Conservation (phyloP, 1,140 invertebrate species). For the Brachionus asplanchnoidis region DNA sequence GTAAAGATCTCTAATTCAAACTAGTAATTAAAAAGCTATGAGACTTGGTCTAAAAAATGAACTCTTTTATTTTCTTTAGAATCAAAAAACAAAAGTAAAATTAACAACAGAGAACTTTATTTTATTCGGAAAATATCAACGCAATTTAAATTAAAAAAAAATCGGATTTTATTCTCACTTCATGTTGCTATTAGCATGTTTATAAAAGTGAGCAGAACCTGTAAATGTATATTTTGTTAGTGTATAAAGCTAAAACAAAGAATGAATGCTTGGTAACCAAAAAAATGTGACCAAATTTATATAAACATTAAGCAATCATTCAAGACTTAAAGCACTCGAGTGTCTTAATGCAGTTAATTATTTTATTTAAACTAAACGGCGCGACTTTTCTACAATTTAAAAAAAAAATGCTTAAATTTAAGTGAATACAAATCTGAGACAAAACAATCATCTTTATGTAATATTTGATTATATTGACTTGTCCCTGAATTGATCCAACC, state of each 20-base stretch:
- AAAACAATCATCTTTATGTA: neutral
- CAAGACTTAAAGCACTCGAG: neutral
- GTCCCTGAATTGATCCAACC: neutral
- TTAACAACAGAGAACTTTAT: neutral
- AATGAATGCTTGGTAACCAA: neutral
- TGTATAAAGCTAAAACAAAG: neutral
- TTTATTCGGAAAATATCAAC: neutral
- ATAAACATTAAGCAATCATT: neutral
- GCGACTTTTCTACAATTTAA: neutral
- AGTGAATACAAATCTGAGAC: neutral
- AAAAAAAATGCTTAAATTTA: neutral
- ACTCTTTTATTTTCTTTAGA: too few relatives aligned
- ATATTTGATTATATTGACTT: neutral
- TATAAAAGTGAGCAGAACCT: neutral
- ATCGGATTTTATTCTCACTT: neutral
- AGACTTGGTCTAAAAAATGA: neutral
- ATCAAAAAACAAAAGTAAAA: neutral
- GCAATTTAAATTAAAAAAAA: neutral
- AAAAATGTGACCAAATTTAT: neutral
- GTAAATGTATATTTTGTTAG: neutral
- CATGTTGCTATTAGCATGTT: slow-evolving; percentile 16
- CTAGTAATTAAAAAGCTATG: neutral
- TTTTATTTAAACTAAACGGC: neutral
- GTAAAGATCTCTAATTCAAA: neutral
- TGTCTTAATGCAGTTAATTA: neutral